A percentile compares a stretch with the other conserved stretches of the same genome.
Conservation (phyloP, 2,888 invertebrate species). For the Achlya flavicornis region DNA sequence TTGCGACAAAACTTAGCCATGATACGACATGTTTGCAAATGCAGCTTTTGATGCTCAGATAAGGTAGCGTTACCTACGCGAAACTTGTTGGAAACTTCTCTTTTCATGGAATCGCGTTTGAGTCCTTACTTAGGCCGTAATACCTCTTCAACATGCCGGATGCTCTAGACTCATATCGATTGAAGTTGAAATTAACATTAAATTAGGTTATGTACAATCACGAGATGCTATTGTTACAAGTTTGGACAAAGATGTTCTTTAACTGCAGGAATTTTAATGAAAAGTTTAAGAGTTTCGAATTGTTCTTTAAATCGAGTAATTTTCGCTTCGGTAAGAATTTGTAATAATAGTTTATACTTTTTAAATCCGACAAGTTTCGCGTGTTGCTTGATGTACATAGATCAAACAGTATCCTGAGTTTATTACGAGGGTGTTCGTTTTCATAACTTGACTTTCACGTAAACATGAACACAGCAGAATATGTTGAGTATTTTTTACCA, state of each 20-base stretch:
- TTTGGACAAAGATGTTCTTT: not conserved
- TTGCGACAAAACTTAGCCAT: slow-evolving; percentile 1
- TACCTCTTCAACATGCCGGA: not conserved
- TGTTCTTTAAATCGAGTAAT: not conserved
- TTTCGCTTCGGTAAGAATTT: not conserved
- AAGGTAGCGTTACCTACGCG: not conserved
- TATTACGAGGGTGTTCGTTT: not conserved
- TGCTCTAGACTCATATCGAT: not conserved
- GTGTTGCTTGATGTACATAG: not conserved
- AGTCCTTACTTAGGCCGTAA: not conserved
- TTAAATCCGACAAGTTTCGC: not conserved
- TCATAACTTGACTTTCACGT: slow-evolving; percentile 3
- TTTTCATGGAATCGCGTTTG: not conserved
- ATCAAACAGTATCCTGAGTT: not conserved
- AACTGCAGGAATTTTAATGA: not conserved
- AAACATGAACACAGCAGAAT: not conserved
- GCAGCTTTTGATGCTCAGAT: not conserved
- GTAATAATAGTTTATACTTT: not conserved
- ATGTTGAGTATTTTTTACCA: not conserved
- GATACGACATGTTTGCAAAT: not conserved
- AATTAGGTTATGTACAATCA: not conserved
- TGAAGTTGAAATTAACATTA: slow-evolving; percentile 5
- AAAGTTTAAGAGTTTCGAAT: not conserved
- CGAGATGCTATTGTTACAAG: not conserved
- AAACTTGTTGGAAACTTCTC: slow-evolving; percentile 4